These are phyloP conservation scores for Chirona hameri DNA, from an alignment of 2,888 invertebrate genomes.

Conservation along the genomic window DNA sequence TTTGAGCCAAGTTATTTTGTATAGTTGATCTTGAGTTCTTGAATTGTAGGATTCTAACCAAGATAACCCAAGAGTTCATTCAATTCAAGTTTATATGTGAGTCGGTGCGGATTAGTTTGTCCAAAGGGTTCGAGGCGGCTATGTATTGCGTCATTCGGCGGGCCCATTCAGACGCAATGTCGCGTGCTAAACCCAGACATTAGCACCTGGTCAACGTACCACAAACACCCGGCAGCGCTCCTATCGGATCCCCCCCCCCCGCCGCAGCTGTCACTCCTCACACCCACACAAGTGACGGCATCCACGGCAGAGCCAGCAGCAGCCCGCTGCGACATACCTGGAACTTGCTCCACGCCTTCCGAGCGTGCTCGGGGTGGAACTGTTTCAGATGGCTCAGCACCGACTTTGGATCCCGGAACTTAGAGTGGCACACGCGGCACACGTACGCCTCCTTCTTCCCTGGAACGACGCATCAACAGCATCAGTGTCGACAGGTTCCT, in stretches of 20 bases:
- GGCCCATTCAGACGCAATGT: neutral
- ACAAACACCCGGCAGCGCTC: neutral
- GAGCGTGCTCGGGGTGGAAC: neutral
- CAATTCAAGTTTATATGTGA: too few species aligned
- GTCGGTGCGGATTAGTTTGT: too few species aligned
- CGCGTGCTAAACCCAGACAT: neutral
- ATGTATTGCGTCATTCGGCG: too few species aligned
- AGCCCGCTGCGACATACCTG: neutral
- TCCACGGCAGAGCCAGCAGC: too few species aligned
- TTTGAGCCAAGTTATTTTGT: too few species aligned
- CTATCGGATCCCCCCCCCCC: too few species aligned
- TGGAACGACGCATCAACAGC: neutral
- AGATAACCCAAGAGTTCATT: too few species aligned
- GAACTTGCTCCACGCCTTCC: constrained; percentile 6
- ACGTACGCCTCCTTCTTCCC: constrained; percentile 10
- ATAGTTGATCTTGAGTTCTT: too few species aligned
- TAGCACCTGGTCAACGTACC: neutral
- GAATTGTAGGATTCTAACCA: too few species aligned
- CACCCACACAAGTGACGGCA: too few species aligned
- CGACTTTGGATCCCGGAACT: neutral
- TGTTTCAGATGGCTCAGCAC: neutral
- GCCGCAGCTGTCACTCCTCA: neutral
- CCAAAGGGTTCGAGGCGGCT: too few species aligned
- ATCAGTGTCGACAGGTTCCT: too few species aligned
- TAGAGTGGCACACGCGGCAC: constrained; percentile 4